Conservation (phyloP, 2,888 invertebrate genomes). For the Loripinus fragilis region DNA sequence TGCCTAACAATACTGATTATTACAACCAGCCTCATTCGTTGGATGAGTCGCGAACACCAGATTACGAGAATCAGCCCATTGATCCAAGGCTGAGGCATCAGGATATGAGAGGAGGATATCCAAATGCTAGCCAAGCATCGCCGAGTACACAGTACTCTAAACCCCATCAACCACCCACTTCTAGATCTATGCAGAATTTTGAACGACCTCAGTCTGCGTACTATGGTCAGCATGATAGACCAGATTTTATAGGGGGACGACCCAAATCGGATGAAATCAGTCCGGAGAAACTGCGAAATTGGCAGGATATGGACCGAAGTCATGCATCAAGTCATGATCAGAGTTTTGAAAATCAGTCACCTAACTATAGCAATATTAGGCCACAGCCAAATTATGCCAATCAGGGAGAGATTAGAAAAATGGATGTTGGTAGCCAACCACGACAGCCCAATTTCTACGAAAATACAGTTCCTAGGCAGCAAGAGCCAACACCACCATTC, state of each 20-base stretch:
- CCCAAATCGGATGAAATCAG: slow-evolving; percentile 77
- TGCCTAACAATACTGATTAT: slow-evolving; percentile 59
- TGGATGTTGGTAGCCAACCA: slow-evolving; percentile 74
- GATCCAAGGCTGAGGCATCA: slow-evolving; percentile 55
- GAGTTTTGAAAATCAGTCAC: slow-evolving; percentile 65
- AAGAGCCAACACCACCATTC: slow-evolving; percentile 74
- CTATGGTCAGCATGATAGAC: slow-evolving; percentile 64
- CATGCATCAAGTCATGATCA: slow-evolving; percentile 65
- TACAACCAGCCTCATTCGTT: slow-evolving; percentile 63
- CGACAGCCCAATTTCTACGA: slow-evolving; percentile 78
- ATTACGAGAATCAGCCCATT: slow-evolving; percentile 79
- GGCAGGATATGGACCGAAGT: slow-evolving; percentile 74
- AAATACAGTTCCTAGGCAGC: slow-evolving; percentile 73
- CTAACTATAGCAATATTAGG: slow-evolving; percentile 68
- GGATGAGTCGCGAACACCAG: slow-evolving; percentile 64
- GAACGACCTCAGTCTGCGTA: slow-evolving; percentile 77
- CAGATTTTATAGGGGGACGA: slow-evolving; percentile 63
- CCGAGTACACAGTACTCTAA: slow-evolving; percentile 33
- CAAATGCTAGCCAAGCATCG: slow-evolving; percentile 51
- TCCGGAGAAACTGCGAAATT: slow-evolving; percentile 71
- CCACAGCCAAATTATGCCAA: slow-evolving; percentile 71
- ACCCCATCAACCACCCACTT: slow-evolving; percentile 37
- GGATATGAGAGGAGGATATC: slow-evolving; percentile 51
- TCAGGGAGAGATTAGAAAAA: slow-evolving; percentile 78
- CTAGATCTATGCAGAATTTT: slow-evolving; percentile 61